These are phyloP conservation scores for Lytechinus pictus DNA, from an alignment of 35 echinoderm and acorn worm species.

Conservation along the genomic window DNA sequence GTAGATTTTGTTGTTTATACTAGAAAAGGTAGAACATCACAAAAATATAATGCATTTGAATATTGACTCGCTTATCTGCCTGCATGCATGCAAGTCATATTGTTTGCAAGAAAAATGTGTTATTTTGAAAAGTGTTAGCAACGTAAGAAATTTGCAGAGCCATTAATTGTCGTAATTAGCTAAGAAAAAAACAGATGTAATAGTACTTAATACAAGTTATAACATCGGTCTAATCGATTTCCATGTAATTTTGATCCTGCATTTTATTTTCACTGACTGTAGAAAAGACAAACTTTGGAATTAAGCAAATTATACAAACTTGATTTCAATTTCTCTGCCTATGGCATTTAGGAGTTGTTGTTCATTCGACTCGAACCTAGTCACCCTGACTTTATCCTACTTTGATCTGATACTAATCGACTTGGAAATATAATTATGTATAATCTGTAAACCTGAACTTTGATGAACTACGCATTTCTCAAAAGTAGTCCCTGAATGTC, in stretches of 20 bases:
- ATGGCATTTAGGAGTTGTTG: background rate
- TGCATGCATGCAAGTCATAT: background rate
- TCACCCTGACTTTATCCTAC: background rate
- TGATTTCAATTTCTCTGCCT: background rate
- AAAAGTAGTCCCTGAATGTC: background rate
- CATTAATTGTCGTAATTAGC: background rate
- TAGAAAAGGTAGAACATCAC: background rate
- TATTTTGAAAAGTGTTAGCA: background rate
- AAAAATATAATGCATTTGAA: background rate
- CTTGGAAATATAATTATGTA: background rate
- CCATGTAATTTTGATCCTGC: background rate
- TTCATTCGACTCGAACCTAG: background rate
- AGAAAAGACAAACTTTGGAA: no score
- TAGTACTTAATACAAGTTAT: background rate
- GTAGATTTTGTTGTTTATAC: background rate
- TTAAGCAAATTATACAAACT: background rate
- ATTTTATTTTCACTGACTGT: background rate
- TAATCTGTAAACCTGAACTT: background rate
- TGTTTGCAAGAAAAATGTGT: background rate
- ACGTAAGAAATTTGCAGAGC: background rate
- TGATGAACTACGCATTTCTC: background rate
- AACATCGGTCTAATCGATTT: background rate
- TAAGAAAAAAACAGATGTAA: background rate
- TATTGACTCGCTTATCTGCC: background rate
- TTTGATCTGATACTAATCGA: background rate